Base-by-base conservation (phyloP, 2,797 vertebrate species). In the Hydrophis major region DNA sequence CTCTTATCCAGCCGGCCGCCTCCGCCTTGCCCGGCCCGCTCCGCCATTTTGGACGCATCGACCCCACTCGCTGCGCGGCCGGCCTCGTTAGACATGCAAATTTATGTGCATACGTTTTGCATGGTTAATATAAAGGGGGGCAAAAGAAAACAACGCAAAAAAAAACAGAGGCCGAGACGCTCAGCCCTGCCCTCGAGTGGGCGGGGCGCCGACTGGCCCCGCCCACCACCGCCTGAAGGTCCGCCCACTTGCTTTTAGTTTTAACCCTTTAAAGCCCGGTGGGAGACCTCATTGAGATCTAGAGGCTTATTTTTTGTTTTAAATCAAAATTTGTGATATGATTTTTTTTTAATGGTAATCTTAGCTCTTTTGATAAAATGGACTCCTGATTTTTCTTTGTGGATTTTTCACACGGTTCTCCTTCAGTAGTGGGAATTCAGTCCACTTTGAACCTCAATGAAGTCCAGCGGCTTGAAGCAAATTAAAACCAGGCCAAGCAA, bases 1-100 rank as follows among this genome's bases (percentile, higher is more conserved):
- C 99, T 99, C 97, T 99, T 99, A 96, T 99, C 99, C 98, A 99
- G 98, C 95, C 98, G 98, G 95, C 97, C 97, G 94, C 97, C 97
- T 93, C 97, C 97, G 59, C 97, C 96, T 93, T 97, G 96, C 96
- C 97, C 98, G 96, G 97, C 98, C 96, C 98, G 98, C 97, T 98
- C 98, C 99, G 99, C 99, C 99, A 99, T 99, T 97, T 99, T 98
- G 97, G 97, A 96, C 95, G 93, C 97, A 96, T 93, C 87, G 90
- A 89, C 94, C 93, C 66, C 92, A 0, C 94, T 95, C 95, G 0
- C 92, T 93, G 92, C 96, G 95, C 94, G 96, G 95, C 94, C 27
- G 92, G 91, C 93, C 96, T 97, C 92, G 96, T 97, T 96, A 92
- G 12, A 83, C 74, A 97, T 97, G 97, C 96, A 97, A 96, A 97